A percentile compares a stretch with the other conserved stretches of the same genome.
Conservation (phyloP, 2,888 invertebrate species). For the Lepidocyrtinus sp. region DNA sequence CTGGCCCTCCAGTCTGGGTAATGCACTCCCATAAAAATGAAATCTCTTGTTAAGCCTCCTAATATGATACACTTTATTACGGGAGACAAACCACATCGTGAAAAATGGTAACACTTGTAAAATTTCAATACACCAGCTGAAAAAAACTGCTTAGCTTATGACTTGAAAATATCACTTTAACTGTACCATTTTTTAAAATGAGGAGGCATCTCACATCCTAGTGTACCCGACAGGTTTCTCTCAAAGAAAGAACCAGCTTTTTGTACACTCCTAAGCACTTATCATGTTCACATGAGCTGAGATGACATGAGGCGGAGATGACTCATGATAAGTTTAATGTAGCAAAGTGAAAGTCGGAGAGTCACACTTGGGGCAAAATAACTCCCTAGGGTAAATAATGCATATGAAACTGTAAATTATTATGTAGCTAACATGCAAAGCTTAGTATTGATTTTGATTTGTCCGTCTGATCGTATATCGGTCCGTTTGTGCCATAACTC, state of each 20-base stretch:
- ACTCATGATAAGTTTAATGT: slow-evolving; percentile 2
- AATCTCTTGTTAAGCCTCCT: neutral
- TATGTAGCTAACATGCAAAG: neutral
- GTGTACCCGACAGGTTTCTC: neutral
- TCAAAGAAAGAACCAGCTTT: neutral
- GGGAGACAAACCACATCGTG: neutral
- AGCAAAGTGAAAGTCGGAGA: neutral
- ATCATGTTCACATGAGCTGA: neutral
- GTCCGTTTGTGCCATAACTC: too few species aligned
- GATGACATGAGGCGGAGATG: neutral
- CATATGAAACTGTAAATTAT: neutral
- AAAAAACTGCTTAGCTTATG: too few species aligned
- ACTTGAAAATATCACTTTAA: too few species aligned
- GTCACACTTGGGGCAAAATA: neutral
- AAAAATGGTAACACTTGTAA: slow-evolving; percentile 15
- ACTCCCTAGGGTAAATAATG: neutral
- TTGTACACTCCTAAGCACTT: neutral
- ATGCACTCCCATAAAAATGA: neutral
- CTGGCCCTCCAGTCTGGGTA: neutral
- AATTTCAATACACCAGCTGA: too few species aligned
- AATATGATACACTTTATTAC: slow-evolving; percentile 10
- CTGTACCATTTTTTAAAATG: too few species aligned
- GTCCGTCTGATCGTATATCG: too few species aligned
- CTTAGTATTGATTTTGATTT: too few species aligned
- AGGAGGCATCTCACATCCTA: too few species aligned